Base-by-base conservation (phyloP, 2,797 vertebrate genomes). In the Enteromius mattozi region DNA sequence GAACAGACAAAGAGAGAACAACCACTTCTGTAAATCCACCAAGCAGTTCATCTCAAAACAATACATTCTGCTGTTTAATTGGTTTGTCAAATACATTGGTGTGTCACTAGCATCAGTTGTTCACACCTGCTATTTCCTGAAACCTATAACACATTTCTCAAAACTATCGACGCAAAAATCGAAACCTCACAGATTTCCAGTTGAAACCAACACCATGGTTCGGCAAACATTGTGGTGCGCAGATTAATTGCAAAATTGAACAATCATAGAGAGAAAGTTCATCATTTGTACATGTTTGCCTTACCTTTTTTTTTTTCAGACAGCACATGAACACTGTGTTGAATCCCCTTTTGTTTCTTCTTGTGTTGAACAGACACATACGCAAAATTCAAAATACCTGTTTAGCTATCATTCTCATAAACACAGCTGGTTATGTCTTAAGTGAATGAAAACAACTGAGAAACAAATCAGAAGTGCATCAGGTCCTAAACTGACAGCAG, bases 111-210 rank as follows among this genome's bases (percentile, higher is more conserved):
- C 30, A 76, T 21, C 49, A 74, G 33, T 7, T 54, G 49, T n/a
- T 56, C 49, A 76, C 30, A 76, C 47, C 21, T 75, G 47, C 72
- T 7, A 76, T 75, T 75, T 75, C 19, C 72, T 75, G 49, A 54
- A 75, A 75, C 49, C 19, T 2, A 37, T 54, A n/a, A 16, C 49
- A 56, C 19, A 14, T n/a, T 8, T 35, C 33, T 37, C 72, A 56
- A 54, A 54, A 75, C 47, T 14, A 35, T n/a, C 17, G 21, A n/a
- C 1, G 3, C 14, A 19, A 74, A 54, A 54, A 75, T 75, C 45
- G 35, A n/a, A 75, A 54, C 30, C 6, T 37, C 6, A 76, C 56
- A n/a, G 19, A 51, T 54, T 4, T n/a, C 0, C 33, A 74, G 33
- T 21, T 4, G 4, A 71, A 45, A 27, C 17, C 0, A 16, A 8